These are phyloP conservation scores for Macaria notata DNA, from an alignment of 2,888 invertebrate genomes.

Conservation along the genomic window DNA sequence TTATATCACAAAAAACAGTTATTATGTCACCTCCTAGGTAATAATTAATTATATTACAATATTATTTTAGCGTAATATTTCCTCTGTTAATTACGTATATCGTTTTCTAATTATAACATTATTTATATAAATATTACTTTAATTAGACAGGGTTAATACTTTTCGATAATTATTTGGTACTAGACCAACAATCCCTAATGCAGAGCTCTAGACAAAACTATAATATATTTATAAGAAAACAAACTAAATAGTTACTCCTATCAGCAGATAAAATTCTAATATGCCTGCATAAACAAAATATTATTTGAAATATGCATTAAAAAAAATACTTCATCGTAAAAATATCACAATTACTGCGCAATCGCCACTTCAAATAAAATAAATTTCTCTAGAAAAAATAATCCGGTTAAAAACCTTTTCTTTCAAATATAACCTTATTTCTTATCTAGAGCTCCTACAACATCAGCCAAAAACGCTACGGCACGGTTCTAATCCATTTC, in stretches of 20 bases:
- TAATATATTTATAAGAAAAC: neutral
- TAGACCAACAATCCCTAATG: no score
- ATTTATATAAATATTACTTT: slow-evolving; percentile 8
- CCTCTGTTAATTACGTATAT: slow-evolving; percentile 24
- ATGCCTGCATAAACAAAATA: no score
- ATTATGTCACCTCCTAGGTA: slow-evolving; percentile 65
- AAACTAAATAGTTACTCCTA: neutral
- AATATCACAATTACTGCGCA: no score
- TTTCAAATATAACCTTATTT: no score
- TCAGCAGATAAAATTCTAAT: no score
- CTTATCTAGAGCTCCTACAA: neutral
- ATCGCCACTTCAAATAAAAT: neutral
- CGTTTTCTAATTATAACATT: slow-evolving; percentile 7
- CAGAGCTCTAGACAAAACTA: neutral
- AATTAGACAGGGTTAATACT: slow-evolving; percentile 15
- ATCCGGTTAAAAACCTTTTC: no score
- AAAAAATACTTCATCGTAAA: no score
- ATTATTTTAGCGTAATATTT: slow-evolving; percentile 27
- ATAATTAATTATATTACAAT: slow-evolving; percentile 34
- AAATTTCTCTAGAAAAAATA: neutral
- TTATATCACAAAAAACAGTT: slow-evolving; percentile 44
- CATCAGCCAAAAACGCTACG: slow-evolving; percentile 41
- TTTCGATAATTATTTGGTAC: neutral
- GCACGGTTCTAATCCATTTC: slow-evolving; percentile 12
- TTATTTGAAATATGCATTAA: no score